Evolutionary conservation across 2,888 invertebrate genomes (phyloP).

Genomic region (Peribatodes rhomboidaria): DNA sequence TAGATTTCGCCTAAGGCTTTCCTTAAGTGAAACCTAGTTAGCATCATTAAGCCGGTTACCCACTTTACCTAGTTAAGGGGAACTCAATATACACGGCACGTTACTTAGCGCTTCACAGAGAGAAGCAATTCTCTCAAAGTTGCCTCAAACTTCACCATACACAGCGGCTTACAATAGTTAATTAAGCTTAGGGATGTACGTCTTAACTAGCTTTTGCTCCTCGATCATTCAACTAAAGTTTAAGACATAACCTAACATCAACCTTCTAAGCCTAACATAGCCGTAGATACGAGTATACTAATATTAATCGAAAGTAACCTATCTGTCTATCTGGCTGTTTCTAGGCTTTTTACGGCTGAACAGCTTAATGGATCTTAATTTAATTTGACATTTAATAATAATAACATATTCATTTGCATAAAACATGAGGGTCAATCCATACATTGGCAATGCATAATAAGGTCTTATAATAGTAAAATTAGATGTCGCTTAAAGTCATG

Average conservation of each 20-base stretch:
- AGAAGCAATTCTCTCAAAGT: slow-evolving; percentile 23
- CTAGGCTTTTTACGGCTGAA: too few relatives aligned
- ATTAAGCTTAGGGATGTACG: slow-evolving; percentile 23
- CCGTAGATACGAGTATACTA: too few relatives aligned
- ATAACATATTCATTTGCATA: too few relatives aligned
- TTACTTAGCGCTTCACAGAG: slow-evolving; percentile 29
- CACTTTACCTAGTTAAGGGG: slow-evolving; percentile 21
- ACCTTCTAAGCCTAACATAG: not conserved
- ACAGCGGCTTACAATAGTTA: slow-evolving; percentile 22
- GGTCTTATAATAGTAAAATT: too few relatives aligned
- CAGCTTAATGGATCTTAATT: too few relatives aligned
- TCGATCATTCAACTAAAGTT: not conserved
- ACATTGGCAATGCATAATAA: too few relatives aligned
- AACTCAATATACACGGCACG: slow-evolving; percentile 24
- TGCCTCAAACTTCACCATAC: slow-evolving; percentile 22
- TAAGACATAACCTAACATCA: not conserved
- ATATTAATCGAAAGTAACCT: too few relatives aligned
- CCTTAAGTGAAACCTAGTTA: slow-evolving; percentile 20
- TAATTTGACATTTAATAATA: too few relatives aligned
- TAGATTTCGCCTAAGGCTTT: not conserved
- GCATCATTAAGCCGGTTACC: slow-evolving; percentile 26
- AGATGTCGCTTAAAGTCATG: too few relatives aligned
- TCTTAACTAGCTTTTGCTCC: slow-evolving; percentile 2
- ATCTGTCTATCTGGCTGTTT: too few relatives aligned
- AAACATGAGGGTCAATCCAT: too few relatives aligned